Evolutionary conservation across 2,888 invertebrate genomes (phyloP).

Genomic region (Mimachlamys varia): DNA sequence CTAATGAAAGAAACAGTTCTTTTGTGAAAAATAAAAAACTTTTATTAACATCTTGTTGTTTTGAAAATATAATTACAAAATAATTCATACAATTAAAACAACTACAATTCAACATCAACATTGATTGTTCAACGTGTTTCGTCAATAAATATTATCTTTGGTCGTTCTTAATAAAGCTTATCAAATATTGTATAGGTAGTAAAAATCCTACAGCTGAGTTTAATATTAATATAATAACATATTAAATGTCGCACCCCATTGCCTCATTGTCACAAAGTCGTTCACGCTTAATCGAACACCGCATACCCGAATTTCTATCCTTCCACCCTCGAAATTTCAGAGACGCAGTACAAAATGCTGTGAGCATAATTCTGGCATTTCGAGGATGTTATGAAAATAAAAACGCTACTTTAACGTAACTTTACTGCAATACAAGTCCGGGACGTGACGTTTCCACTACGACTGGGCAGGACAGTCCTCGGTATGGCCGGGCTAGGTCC

Average conservation of each 20-base stretch:
- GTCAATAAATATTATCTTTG: background rate
- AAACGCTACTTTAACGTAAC: too few species aligned
- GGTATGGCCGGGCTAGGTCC: too few species aligned
- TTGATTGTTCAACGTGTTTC: background rate
- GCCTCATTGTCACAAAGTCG: too few species aligned
- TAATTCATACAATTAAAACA: background rate
- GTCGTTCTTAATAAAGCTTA: too few species aligned
- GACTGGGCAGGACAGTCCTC: too few species aligned
- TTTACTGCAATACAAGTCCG: too few species aligned
- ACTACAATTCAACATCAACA: background rate
- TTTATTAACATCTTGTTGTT: background rate
- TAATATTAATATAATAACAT: too few species aligned
- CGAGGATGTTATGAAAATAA: too few species aligned
- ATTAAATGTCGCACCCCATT: background rate
- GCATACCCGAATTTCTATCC: background rate
- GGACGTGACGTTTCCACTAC: too few species aligned
- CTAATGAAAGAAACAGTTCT: background rate
- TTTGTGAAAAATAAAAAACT: background rate
- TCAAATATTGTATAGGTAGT: background rate
- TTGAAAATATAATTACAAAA: background rate
- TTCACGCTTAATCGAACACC: background rate
- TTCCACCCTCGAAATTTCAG: background rate
- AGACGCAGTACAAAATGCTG: too few species aligned
- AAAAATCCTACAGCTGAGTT: background rate
- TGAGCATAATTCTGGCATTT: too few species aligned